Percentiles rank a stretch among this genome's conserved stretches.
phyloP scores from a whole-genome alignment of 1,140 invertebrate genomes.

The Neocloeon triangulifer region DNA sequence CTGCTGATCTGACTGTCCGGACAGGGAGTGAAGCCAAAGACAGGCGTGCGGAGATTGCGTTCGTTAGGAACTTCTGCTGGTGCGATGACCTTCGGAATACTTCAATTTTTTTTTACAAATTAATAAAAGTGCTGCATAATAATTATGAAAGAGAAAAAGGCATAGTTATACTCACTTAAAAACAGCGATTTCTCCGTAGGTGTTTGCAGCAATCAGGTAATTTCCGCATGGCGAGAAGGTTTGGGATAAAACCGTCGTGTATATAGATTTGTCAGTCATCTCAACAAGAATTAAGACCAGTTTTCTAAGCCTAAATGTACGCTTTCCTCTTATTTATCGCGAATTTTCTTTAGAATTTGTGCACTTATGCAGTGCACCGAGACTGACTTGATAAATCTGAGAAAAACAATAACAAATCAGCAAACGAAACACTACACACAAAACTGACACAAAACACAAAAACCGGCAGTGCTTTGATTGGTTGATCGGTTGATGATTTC shows the following conservation, averaged over 20 bases:
- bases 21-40: constrained; percentile 28
- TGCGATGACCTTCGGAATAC: not conserved
- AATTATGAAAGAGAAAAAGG: not conserved
- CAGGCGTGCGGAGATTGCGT: constrained; percentile 29
- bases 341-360: too few species aligned
- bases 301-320: too few species aligned
- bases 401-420: too few species aligned
- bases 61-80: constrained; percentile 20
- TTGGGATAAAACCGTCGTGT: constrained; percentile 58
- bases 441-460: too few species aligned
- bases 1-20: constrained; percentile 41
- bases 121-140: not conserved
- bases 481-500: too few species aligned
- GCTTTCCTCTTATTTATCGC: too few species aligned
- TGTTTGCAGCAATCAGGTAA: constrained; percentile 58
- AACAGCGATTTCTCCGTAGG: constrained; percentile 59
- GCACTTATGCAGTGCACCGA: too few species aligned
- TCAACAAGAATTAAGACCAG: too few species aligned
- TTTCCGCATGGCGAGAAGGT: constrained; percentile 60
- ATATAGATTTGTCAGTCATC: constrained; percentile 27
- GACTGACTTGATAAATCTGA: too few species aligned
- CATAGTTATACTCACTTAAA: constrained; percentile 44
- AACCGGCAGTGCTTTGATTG: too few species aligned
- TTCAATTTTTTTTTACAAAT: not conserved
- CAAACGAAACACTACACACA: too few species aligned